Base-by-base conservation (phyloP, 2,888 invertebrate species). In the Thera obeliscata region DNA sequence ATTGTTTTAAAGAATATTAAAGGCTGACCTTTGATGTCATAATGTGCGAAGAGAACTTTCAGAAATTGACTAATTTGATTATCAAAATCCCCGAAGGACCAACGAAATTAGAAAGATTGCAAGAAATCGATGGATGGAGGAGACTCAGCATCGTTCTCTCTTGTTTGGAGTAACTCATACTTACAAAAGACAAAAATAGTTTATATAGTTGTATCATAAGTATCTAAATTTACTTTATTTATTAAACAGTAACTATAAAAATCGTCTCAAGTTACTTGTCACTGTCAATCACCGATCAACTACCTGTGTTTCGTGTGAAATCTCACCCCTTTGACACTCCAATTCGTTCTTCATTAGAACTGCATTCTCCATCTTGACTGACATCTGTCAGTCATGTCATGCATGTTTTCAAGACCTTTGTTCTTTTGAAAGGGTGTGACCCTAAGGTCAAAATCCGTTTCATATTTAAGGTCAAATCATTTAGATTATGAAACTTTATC, bases 351-450 rank as follows among this genome's bases (percentile, higher is more conserved):
- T 82, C 82, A 87, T 88, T 86, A 86, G 79, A 86, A 82, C 72
- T 83, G 83, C 84, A 86, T 86, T 87, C 83, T 77, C 76, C 67
- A 78, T 77, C 79, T 79, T 85, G 87, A 80, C 83, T 79, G 85
- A 83, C 86, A 77, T 80, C 59, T 69, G 83, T 79, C 78, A 78
- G 22, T 74, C 75, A 80, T 84, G 84, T 86, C 84, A 87, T 82
- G 82, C 56, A 22, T 38, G 58, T 65, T 65, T 64, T 35, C 2
- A 12, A 36, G 33, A 67, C 77, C 76, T 83, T 86, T 88, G 85
- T 85, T 79, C 75, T 75, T 71, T 72, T 68, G 72, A 81, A 84
- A 81, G 86, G 87, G 85, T 83, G 74, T 73, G 67, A 76, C 74
- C 81, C 81, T 79, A 70, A 74, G 81, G 84, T 83, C 83, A 85